Evolutionary conservation across 2,113 vertebrate species (phyloP), one percentile per base, ranked within the genome.

Genomic region (Crotalus viridis): DNA sequence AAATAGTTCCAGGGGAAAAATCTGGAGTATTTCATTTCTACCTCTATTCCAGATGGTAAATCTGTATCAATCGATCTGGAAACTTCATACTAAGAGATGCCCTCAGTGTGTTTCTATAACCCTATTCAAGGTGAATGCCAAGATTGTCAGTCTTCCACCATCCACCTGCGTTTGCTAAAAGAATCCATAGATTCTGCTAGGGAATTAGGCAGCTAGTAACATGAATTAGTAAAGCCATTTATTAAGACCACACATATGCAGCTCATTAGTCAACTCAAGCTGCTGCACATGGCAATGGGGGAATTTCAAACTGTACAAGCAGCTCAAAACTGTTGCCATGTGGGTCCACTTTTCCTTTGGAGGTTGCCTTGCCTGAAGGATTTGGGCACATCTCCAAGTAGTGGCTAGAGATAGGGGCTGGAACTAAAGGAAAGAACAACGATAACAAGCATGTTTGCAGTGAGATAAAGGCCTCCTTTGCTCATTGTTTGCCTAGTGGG

Each of bases 141-240:
- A 85, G 57, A 87, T 3, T 10, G 12, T 51, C 48, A 22, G 13
- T 74, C 64, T 81, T 39, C 69, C 69, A 81, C n/a, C 69, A 81
- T 6, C 69, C 15, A 39, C n/a, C n/a, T 81, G 69, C 5, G 2
- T 39, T 81, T 81, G 15, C 69, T 39, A 39, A 19, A n/a, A 81
- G 69, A 81, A 17, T 15, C 1, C 24, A 19, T 0, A 5, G 7
- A 39, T 22, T 3, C 54, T 0, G 24, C 0, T 0, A 28, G 55
- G 33, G 57, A n/a, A 46, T 74, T 17, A 74, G 55, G 15, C 8
- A 9, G 57, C 0, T 5, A 21, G 54, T 17, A 2, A 48, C 10
- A 13, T 64, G 92, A 92, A 85, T 74, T 10, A 33, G 2, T 88
- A 7, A 0, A 5, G 13, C 46, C 0, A 46, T 86, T 94, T 3